Conservation (phyloP, 2,888 invertebrate species). For the Calameuta pallipes region DNA sequence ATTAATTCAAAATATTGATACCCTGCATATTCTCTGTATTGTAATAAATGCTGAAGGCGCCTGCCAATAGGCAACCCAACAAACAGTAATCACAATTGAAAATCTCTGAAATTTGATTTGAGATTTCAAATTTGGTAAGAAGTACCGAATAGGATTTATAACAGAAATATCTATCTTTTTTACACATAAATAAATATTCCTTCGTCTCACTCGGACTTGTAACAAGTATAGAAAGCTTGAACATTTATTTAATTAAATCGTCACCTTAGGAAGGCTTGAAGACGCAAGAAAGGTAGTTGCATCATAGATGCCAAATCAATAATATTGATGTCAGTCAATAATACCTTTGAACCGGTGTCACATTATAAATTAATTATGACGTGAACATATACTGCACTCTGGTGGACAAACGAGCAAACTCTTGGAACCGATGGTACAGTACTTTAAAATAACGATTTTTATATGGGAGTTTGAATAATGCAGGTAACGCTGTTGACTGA, state of each 20-base stretch:
- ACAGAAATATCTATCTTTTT: no score
- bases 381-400: background rate
- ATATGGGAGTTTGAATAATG: background rate
- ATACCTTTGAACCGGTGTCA: background rate
- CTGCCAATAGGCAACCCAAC: background rate
- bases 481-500: background rate
- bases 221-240: background rate
- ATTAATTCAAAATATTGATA: slow-evolving; percentile 26
- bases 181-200: no score
- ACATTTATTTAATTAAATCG: background rate
- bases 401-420: background rate
- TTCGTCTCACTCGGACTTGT: background rate
- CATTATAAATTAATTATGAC: background rate
- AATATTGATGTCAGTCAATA: background rate
- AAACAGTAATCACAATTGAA: background rate
- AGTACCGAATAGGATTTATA: no score
- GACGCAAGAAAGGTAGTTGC: background rate
- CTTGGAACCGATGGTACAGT: background rate
- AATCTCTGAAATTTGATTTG: no score
- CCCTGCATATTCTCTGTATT: background rate
- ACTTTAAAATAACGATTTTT: background rate
- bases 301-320: background rate
- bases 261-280: background rate
- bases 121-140: no score
- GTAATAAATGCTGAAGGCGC: background rate